phyloP scores from a whole-genome alignment of 2,113 vertebrate species.

The Plectropomus leopardus region DNA sequence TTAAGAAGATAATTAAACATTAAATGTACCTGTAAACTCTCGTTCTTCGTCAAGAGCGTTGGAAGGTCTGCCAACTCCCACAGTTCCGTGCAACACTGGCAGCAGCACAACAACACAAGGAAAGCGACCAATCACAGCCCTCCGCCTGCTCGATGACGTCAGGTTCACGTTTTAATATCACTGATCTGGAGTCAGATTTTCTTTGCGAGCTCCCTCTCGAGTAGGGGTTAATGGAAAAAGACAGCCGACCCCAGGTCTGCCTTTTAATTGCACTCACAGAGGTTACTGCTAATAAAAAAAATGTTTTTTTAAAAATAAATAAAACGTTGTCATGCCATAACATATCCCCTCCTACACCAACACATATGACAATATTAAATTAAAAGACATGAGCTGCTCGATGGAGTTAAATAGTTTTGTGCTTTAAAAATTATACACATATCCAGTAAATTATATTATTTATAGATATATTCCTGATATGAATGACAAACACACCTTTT shows the following conservation, averaged over 20 bases:
- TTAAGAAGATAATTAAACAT: neutral
- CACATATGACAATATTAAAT: neutral
- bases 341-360: neutral
- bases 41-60: neutral
- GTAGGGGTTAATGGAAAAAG: accelerated
- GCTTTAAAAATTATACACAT: too few relatives aligned
- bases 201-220: accelerated
- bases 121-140: slow-evolving; percentile 61
- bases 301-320: neutral
- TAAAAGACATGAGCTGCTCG: accelerated
- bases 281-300: neutral
- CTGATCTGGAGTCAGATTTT: slow-evolving; percentile 43
- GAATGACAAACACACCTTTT: too few relatives aligned
- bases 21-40: neutral
- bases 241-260: neutral
- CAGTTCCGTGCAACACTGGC: neutral
- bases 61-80: slow-evolving; percentile 20
- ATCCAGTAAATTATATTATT: too few relatives aligned
- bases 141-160: neutral
- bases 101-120: slow-evolving; percentile 34
- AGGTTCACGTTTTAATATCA: slow-evolving; percentile 10
- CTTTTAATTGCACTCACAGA: neutral
- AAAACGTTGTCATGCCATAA: neutral
- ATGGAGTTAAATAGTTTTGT: too few relatives aligned
- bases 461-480: too few relatives aligned